Conservation (phyloP, 2,113 vertebrate species). For the Psilopsiagon aurifrons region DNA sequence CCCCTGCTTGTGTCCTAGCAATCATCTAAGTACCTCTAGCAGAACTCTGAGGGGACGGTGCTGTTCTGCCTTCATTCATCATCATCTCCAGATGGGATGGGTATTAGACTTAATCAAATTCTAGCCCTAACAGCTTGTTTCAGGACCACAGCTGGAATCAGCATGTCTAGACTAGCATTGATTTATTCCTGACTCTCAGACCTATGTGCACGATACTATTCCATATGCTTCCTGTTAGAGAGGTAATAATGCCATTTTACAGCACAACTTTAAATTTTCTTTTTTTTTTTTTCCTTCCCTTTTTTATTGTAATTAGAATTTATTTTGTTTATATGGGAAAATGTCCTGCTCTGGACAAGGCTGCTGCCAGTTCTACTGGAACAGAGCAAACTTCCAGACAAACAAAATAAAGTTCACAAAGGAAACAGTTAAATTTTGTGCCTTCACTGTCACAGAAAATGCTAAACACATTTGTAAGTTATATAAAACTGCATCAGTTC, state of each 20-base stretch:
- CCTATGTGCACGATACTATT: neutral
- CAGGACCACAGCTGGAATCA: constrained; percentile 54
- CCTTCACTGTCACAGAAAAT: constrained; percentile 24
- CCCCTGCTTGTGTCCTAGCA: neutral
- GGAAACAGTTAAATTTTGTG: constrained; percentile 62
- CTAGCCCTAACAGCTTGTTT: constrained; percentile 23
- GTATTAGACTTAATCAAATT: neutral
- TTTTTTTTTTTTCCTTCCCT: neutral
- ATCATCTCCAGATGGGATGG: neutral
- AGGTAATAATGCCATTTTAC: constrained; percentile 39
- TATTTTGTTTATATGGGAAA: neutral
- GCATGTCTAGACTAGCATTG: constrained; percentile 41
- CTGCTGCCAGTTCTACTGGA: neutral
- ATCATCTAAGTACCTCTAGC: neutral
- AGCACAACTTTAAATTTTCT: neutral
- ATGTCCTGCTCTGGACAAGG: neutral
- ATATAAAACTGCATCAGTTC: constrained; percentile 44
- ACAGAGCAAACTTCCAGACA: neutral
- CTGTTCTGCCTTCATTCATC: neutral
- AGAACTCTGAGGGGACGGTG: neutral
- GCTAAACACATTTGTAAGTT: constrained; percentile 42
- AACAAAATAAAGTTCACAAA: constrained; percentile 38
- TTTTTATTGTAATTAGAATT: constrained; percentile 29
- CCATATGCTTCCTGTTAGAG: constrained; percentile 51
- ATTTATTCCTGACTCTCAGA: constrained; percentile 58